Evolutionary conservation across 2,888 invertebrate genomes (phyloP).

Genomic region (Pristionchus arcanus): DNA sequence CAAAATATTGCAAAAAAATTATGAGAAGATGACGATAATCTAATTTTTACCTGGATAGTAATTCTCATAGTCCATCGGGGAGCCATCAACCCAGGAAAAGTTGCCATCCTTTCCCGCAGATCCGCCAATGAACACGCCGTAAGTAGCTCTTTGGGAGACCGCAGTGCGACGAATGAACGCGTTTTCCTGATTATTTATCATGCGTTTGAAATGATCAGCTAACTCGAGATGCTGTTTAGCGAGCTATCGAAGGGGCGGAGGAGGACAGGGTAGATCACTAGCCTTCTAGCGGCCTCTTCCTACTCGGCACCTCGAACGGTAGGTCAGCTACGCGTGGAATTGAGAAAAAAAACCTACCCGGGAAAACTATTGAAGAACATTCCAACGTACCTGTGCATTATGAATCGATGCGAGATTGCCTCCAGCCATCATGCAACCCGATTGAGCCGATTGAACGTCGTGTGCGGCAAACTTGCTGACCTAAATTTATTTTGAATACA

Average conservation of each 20-base stretch:
- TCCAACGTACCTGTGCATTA: neutral
- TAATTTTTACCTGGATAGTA: neutral
- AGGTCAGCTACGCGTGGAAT: no score
- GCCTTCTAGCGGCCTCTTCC: no score
- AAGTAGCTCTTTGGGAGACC: neutral
- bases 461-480: neutral
- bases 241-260: no score
- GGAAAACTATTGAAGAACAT: no score
- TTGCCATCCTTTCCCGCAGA: neutral
- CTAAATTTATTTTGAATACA: neutral
- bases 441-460: neutral
- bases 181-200: conserved; percentile 15
- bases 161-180: neutral
- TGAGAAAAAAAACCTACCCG: no score
- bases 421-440: neutral
- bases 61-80: neutral
- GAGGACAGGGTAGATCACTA: no score
- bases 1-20: no score
- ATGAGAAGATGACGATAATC: no score
- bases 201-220: no score
- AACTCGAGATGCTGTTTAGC: neutral
- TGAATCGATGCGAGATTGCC: neutral
- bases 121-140: neutral
- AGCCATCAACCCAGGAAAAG: neutral
- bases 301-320: no score